Base-by-base conservation (phyloP, 2,797 vertebrate species). In the Lerista edwardsae region DNA sequence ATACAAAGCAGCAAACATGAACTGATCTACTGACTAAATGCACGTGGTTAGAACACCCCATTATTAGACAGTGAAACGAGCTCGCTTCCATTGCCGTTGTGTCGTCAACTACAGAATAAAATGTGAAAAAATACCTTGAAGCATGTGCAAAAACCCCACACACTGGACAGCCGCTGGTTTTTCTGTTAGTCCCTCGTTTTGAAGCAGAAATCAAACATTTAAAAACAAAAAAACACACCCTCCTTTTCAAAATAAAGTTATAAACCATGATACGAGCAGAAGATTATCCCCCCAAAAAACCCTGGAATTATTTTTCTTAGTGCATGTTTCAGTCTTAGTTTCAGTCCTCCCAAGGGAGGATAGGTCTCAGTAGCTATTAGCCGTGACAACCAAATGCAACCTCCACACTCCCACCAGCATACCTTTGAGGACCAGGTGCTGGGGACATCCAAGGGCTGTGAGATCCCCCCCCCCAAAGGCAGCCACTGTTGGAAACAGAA, bases 21-120 rank as follows among this genome's bases (percentile, higher is more conserved):
- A 94, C 87, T 88, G 90, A 93, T 89, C 91, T 94, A 94, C 75
- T 82, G 91, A 95, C 92, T 91, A 93, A 91, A 92, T 88, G 95
- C 93, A 96, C 90, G 36, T 12, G 85, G 91, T 21, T 82, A 90
- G 5, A 89, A 88, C 87, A 91, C 62, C 91, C 90, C 89, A 1
- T 47, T 62, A 44, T 47, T 62, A 44, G 89, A 84, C 90, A 90
- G 88, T 1, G 80, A 91, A 2, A 39, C 62, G 6, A 36, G 36
- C 69, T 64, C 68, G 81, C 81, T 21, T 34, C 64, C 19, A 51
- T 31, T n/a, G 27, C 10, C 6, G 3, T n/a, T 62, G 39, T 7
- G 5, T 2, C 2, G 27, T 41, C 84, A 61, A 23, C 85, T 85
- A 1, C 12, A 10, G 3, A 27, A 15, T 0, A n/a, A 39, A 51